Conservation (phyloP, 2,888 invertebrate species). For the Eutolmus rufibarbis region DNA sequence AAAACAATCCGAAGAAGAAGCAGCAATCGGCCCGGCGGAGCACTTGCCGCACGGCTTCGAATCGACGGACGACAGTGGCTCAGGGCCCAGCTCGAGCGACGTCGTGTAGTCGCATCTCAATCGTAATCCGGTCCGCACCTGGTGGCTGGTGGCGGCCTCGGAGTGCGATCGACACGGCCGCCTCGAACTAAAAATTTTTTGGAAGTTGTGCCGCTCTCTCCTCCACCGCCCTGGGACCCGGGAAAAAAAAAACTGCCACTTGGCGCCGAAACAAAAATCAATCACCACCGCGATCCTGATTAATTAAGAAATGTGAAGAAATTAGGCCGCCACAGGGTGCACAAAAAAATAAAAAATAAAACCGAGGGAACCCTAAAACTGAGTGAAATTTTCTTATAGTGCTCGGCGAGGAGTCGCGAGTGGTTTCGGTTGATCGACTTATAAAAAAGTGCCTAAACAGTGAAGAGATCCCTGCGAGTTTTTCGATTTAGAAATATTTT, state of each 20-base stretch:
- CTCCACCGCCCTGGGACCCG: background rate
- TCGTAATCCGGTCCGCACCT: conserved; percentile 47
- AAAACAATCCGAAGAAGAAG: conserved; percentile 23
- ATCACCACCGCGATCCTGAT: background rate
- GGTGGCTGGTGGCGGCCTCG: conserved; percentile 16
- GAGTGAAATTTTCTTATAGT: background rate
- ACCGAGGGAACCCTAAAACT: background rate
- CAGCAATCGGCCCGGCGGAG: background rate
- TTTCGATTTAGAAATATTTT: background rate
- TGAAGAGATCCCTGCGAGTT: background rate
- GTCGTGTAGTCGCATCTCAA: conserved; percentile 44
- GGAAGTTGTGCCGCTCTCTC: background rate
- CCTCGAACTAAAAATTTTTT: background rate
- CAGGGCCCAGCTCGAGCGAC: background rate
- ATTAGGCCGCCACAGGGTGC: background rate
- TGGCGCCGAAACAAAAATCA: conserved; percentile 15
- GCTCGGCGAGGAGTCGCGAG: background rate
- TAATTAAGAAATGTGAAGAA: conserved; percentile 14
- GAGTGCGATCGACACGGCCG: background rate
- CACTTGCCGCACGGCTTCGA: conserved; percentile 16
- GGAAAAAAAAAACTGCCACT: background rate
- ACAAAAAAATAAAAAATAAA: background rate
- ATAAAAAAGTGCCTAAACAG: background rate
- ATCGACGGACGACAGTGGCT: background rate
- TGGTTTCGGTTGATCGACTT: background rate